Evolutionary conservation across 2,113 vertebrate species (phyloP), one percentile per base, ranked within the genome.

Genomic region (Polypterus bichir): DNA sequence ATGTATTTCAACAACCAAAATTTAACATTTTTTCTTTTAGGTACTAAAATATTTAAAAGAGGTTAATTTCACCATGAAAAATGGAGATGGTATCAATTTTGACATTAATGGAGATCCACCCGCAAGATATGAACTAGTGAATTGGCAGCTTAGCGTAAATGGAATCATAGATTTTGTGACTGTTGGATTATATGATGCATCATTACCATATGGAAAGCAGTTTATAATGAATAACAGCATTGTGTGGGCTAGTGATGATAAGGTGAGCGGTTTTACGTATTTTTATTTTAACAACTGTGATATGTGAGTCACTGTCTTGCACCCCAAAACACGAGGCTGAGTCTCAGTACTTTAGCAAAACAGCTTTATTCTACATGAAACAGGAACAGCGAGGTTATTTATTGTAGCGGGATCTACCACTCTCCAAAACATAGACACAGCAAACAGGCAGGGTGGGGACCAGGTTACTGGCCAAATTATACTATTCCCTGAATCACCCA

Each of bases 61-160:
- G 46, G 48, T 64, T 11, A 64, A 52, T 46, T 64, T 64, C 58
- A 53, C 10, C 3, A 64, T 7, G n/a, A 64, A 51, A n/a, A 64
- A 44, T 59, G 47, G 49, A 10, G 56, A 57, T 10, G 48, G 9
- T 4, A 27, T 48, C 45, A 11, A 49, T 47, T 59, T 48, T 9
- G 46, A 64, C 10, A 5, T 27, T 48, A 57, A 48, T 59, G 27
- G 48, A 10, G 54, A 64, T 9, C 9, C 44, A 49, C 44, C 9
- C 44, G 49, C 11, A 57, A 48, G 3, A 44, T 48, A 52, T 48
- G 54, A 63, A 47, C 5, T 47, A 3, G 11, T 49, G 7, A 64
- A 48, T 47, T 48, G 55, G 54, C 54, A 65, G 6, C 5, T 49
- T 5, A 61, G 51, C 54, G 59, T 3, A 44, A 3, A 27, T 1